Conservation (phyloP, 2,113 vertebrate species). For the Erythrolamprus reginae region DNA sequence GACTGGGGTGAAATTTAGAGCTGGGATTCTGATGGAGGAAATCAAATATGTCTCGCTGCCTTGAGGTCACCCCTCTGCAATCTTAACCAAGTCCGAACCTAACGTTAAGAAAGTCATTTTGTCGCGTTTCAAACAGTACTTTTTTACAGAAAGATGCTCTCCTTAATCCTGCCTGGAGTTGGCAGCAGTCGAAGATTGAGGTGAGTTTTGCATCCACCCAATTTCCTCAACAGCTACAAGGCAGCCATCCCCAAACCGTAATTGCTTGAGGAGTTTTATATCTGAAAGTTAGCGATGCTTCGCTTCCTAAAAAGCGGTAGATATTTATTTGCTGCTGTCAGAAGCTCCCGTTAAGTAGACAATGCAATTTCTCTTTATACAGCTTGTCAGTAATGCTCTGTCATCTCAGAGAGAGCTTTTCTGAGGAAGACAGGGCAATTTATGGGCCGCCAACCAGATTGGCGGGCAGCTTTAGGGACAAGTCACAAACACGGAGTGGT, state of each 20-base stretch:
- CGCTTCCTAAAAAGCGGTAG: conserved; percentile 5
- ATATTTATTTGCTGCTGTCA: conserved; percentile 25
- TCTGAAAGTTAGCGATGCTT: conserved; percentile 18
- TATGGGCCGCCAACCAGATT: background rate
- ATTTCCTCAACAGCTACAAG: background rate
- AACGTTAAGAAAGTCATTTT: background rate
- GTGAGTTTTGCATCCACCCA: background rate
- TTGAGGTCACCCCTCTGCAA: background rate
- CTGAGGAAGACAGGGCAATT: background rate
- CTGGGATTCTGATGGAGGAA: background rate
- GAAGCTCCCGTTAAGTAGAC: conserved; percentile 8
- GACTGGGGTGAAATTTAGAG: background rate
- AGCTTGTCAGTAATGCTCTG: background rate
- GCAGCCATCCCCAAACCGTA: background rate
- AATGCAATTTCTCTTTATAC: conserved; percentile 19
- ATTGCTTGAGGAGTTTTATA: conserved; percentile 13
- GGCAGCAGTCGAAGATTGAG: background rate
- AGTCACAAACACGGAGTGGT: rapidly evolving
- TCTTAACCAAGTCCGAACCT: background rate
- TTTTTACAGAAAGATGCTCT: background rate
- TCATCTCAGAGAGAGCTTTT: rapidly evolving
- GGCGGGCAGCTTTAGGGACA: background rate
- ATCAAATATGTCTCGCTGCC: background rate
- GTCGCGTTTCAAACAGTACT: background rate
- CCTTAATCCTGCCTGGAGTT: background rate